Percentiles rank a stretch among this genome's conserved stretches.
These are phyloP conservation scores for Bambusicola thoracicus DNA, from an alignment of 2,113 vertebrate species.

Conservation along the genomic window DNA sequence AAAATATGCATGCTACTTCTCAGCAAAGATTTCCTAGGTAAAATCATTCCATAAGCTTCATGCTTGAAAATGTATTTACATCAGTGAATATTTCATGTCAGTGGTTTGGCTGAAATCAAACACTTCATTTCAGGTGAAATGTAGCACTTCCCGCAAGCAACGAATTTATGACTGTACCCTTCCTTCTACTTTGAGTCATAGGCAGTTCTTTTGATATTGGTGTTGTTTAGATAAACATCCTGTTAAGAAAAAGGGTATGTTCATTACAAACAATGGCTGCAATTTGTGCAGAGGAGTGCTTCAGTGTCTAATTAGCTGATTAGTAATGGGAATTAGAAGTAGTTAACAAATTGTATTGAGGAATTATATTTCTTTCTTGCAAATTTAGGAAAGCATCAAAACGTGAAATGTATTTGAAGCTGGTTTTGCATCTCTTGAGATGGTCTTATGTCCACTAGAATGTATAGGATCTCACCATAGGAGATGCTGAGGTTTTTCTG, in stretches of 20 bases:
- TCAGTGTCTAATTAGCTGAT: background rate
- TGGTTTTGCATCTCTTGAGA: background rate
- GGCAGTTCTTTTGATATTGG: background rate
- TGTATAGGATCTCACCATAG: background rate
- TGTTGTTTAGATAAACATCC: background rate
- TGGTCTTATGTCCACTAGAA: background rate
- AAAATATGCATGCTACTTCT: background rate
- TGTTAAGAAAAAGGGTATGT: background rate
- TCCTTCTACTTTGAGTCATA: background rate
- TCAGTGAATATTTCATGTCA: background rate
- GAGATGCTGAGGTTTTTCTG: background rate
- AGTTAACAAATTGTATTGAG: background rate
- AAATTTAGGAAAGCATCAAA: background rate
- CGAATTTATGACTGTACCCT: background rate
- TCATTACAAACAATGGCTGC: background rate
- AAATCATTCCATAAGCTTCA: background rate
- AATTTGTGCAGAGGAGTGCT: background rate
- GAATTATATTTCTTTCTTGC: background rate
- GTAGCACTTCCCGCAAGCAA: background rate
- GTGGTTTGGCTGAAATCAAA: background rate
- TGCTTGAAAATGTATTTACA: background rate
- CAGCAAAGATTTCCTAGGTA: background rate
- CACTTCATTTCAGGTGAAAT: background rate
- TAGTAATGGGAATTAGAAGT: background rate
- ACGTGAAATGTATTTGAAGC: background rate